These are phyloP conservation scores for Oreotrochilus melanogaster DNA, from an alignment of 2,113 vertebrate species.

Conservation along the genomic window DNA sequence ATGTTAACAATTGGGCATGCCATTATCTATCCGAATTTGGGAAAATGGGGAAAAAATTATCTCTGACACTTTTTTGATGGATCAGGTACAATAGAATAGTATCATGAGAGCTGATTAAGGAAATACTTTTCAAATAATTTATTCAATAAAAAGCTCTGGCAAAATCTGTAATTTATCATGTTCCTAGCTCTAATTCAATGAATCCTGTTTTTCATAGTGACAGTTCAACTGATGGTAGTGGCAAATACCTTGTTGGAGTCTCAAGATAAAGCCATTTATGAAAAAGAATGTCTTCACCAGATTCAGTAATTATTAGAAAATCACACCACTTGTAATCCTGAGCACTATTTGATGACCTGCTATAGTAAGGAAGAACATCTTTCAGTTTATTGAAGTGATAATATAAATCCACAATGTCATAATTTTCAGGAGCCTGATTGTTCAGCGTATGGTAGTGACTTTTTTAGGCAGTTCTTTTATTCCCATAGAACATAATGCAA, in stretches of 20 bases:
- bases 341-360: neutral
- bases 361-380: neutral
- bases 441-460: rapidly evolving
- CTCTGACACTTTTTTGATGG: constrained; percentile 15
- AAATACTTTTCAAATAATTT: constrained; percentile 50
- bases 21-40: neutral
- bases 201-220: constrained; percentile 34
- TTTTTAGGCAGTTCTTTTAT: neutral
- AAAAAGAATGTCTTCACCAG: constrained; percentile 13
- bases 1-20: neutral
- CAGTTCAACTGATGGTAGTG: neutral
- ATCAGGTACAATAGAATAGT: constrained; percentile 6
- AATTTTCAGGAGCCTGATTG: neutral
- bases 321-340: neutral
- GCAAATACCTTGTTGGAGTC: constrained; percentile 6
- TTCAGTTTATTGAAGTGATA: neutral
- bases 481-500: neutral
- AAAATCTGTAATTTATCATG: constrained; percentile 30
- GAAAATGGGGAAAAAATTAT: neutral
- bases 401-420: neutral
- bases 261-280: constrained; percentile 35
- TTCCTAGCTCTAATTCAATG: constrained; percentile 2
- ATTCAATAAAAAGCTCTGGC: neutral
- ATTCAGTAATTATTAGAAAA: neutral
- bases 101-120: constrained; percentile 14